Evolutionary conservation across 2,113 vertebrate genomes (phyloP), one percentile per base, ranked within the genome.

Genomic region (Pholis gunnellus): DNA sequence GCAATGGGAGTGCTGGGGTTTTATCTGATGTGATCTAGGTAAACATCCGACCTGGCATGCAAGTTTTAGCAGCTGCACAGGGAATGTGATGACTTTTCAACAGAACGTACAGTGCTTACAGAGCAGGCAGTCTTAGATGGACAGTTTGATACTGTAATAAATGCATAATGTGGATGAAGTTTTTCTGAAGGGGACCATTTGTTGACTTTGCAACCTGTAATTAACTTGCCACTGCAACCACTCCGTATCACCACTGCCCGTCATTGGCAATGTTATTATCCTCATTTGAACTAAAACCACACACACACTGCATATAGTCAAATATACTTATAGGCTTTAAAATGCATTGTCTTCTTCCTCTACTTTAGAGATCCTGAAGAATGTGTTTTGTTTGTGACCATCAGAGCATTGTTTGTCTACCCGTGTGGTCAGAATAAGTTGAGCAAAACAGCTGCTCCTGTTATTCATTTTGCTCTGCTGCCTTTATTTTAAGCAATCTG

Each of bases 1-100:
- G 42, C 78, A 57, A 29, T 34, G 40, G 64, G 73, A 79, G 75
- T 27, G 13, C 50, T 61, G 60, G 69, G 48, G n/a, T 86, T 92
- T 89, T 71, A 88, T 93, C 86, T 78, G 57, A 81, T 85, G 72
- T 91, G 87, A 92, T 88, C 80, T 89, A 84, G 87, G 78, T 87
- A 94, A 94, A 93, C 89, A 94, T 91, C 91, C 66, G 85, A 84
- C 76, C 89, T 92, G 92, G 84, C 75, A 54, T 81, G 78, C n/a
- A 64, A 25, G 50, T 83, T 91, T 87, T 74, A 69, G 73, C 89
- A 89, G 84, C 83, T 89, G 89, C 80, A 66, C 69, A 54, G 78
- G 77, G 88, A 93, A 90, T 88, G 88, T 81, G 74, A 65, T 87
- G 74, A 48, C 71, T 75, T 75, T 83, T 79, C 48, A 63, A 80